Conservation (phyloP, 2,888 invertebrate species). For the Asteroscopus sphinx region DNA sequence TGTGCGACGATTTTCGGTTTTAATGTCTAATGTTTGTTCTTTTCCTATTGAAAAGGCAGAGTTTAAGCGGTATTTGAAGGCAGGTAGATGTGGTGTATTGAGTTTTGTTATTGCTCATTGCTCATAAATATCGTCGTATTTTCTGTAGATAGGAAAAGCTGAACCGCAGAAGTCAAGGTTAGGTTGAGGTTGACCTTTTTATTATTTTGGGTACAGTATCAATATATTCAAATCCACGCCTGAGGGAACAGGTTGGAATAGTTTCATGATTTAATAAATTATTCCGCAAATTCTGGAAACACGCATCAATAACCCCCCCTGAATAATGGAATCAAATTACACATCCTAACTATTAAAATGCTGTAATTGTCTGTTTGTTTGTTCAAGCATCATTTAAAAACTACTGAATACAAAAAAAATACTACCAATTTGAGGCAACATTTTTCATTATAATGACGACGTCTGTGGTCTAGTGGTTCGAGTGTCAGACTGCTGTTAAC, state of each 20-base stretch:
- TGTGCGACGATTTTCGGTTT: conserved; percentile 8
- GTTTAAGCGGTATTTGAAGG: conserved; percentile 6
- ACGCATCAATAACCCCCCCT: conserved; percentile 13
- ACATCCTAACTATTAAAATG: too few relatives aligned
- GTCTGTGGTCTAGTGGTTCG: too few relatives aligned
- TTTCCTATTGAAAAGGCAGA: conserved; percentile 5
- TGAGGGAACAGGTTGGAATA: conserved; percentile 10
- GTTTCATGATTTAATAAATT: conserved; percentile 24
- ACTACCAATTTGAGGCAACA: too few relatives aligned
- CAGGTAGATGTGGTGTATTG: conserved; percentile 3
- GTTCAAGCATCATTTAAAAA: too few relatives aligned
- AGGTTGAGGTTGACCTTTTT: conserved; percentile 8
- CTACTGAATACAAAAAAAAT: too few relatives aligned
- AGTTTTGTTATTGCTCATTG: conserved; percentile 1
- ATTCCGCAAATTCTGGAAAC: conserved; percentile 8
- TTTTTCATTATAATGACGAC: too few relatives aligned
- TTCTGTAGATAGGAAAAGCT: conserved; percentile 1
- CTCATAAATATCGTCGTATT: neutral
- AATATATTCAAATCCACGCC: conserved; percentile 20
- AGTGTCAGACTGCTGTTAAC: too few relatives aligned
- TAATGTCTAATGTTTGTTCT: conserved; percentile 20
- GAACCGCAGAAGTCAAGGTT: conserved; percentile 6
- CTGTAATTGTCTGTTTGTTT: too few relatives aligned
- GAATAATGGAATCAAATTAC: conserved; percentile 40
- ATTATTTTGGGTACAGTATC: conserved; percentile 25